Base-by-base conservation (phyloP, 2,113 vertebrate species). In the Otolemur garnettii region DNA sequence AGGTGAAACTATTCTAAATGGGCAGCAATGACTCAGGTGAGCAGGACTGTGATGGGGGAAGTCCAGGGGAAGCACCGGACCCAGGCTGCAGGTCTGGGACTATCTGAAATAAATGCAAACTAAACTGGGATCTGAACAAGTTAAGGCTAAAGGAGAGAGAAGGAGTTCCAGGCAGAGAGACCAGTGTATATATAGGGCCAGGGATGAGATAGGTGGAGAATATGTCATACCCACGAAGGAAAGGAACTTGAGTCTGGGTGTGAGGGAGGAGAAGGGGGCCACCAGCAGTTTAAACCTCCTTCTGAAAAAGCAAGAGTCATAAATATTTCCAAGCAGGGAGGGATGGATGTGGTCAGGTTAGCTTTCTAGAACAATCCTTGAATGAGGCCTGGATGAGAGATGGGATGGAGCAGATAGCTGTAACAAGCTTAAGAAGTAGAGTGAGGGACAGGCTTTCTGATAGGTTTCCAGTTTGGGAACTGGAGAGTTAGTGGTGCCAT, bases 331-430 rank as follows among this genome's bases (percentile, higher is more conserved):
- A 71, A 66, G 68, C n/a, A 35, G 66, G 55, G 78, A 90, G 26
- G 55, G 64, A 45, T 68, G 10, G 28, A 28, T 78, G 28, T 74
- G 14, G 24, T 84, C 80, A 87, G 57, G 30, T 57, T 72, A 69
- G 72, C 50, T 30, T 96, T 91, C 82, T 79, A 88, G 53, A 96
- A 91, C 38, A 82, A n/a, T 88, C 72, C 33, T 71, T 30, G 69
- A 62, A 30, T 88, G 89, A 94, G 57, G 69, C 45, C 50, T 78
- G 74, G 26, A 55, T 9, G 18, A 80, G 50, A 35, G 30, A 89
- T 18, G 30, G 35, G 45, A 69, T 74, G 7, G 13, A 66, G 38
- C 60, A 62, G 53, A 69, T 30, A 87, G 71, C 68, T 10, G 15
- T 35, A 91, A 42, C 12, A 82, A 82, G 26, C n/a, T 79, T 95